These are phyloP conservation scores for Octopus bimaculoides DNA, from an alignment of 1,140 invertebrate genomes.

Conservation along the genomic window DNA sequence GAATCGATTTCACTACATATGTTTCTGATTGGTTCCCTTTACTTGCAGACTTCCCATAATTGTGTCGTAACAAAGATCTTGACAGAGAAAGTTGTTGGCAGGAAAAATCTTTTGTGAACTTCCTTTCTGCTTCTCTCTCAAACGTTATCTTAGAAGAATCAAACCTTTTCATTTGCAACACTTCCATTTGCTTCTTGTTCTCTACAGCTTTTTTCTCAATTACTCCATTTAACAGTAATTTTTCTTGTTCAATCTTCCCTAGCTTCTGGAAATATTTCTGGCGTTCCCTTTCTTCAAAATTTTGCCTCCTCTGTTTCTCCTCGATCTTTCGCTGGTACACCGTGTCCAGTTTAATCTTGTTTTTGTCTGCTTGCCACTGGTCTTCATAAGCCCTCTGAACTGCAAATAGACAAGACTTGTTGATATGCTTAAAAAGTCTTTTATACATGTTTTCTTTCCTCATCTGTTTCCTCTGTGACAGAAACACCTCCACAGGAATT, in stretches of 20 bases:
- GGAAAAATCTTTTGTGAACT: neutral
- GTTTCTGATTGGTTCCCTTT: neutral
- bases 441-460: conserved; percentile 47
- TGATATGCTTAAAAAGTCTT: conserved; percentile 52
- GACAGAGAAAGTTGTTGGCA: neutral
- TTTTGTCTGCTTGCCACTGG: conserved; percentile 45
- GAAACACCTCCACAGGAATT: neutral
- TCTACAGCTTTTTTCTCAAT: conserved; percentile 44
- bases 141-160: neutral
- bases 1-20: too few species aligned
- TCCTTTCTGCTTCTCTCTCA: neutral
- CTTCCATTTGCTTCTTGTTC: conserved; percentile 42
- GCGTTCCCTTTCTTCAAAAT: conserved; percentile 47
- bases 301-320: conserved; percentile 44
- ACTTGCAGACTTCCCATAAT: neutral
- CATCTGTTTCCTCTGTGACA: conserved; percentile 30
- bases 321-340: conserved; percentile 46
- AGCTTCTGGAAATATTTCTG: conserved; percentile 26
- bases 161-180: conserved; percentile 32
- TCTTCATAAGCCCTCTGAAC: conserved; percentile 55
- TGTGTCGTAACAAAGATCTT: neutral
- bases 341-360: conserved; percentile 44
- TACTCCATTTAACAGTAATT: too few species aligned
- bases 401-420: conserved; percentile 50
- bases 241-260: conserved; percentile 39